Conservation (phyloP, 2,888 invertebrate species). For the Pherbina coryleti region DNA sequence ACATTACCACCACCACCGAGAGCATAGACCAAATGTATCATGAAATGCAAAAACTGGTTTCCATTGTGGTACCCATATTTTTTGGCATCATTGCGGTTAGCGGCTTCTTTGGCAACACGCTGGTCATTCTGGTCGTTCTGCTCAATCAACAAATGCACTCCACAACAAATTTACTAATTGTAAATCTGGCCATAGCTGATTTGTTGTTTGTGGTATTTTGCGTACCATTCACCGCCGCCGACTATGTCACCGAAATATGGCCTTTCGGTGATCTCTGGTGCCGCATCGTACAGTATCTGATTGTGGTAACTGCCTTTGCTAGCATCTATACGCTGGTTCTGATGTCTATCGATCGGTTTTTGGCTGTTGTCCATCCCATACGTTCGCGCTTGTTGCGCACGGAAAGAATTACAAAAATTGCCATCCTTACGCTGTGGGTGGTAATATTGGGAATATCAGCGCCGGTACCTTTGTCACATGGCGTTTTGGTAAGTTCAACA, state of each 20-base stretch:
- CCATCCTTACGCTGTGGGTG: slow-evolving; percentile 83
- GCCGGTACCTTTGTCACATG: slow-evolving; percentile 81
- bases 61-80: slow-evolving; percentile 81
- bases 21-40: slow-evolving; percentile 34
- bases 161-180: slow-evolving; percentile 92
- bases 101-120: slow-evolving; percentile 87
- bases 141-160: slow-evolving; percentile 92
- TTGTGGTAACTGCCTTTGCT: slow-evolving; percentile 90
- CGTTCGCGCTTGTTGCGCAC: slow-evolving; percentile 86
- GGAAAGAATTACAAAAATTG: slow-evolving; percentile 81
- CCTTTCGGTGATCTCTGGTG: slow-evolving; percentile 91
- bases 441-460: slow-evolving; percentile 80
- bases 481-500: slow-evolving; percentile 72
- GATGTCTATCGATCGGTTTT: slow-evolving; percentile 91
- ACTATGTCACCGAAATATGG: slow-evolving; percentile 88
- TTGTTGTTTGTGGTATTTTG: slow-evolving; percentile 91
- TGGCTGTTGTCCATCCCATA: slow-evolving; percentile 94
- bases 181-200: slow-evolving; percentile 90
- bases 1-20: slow-evolving; percentile 13
- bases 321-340: slow-evolving; percentile 93
- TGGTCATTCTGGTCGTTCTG: slow-evolving; percentile 89
- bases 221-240: slow-evolving; percentile 92
- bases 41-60: slow-evolving; percentile 52
- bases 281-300: slow-evolving; percentile 89
- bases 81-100: slow-evolving; percentile 88